Evolutionary conservation across 2,797 vertebrate species (phyloP).

Genomic region (Etheostoma nigrum): DNA sequence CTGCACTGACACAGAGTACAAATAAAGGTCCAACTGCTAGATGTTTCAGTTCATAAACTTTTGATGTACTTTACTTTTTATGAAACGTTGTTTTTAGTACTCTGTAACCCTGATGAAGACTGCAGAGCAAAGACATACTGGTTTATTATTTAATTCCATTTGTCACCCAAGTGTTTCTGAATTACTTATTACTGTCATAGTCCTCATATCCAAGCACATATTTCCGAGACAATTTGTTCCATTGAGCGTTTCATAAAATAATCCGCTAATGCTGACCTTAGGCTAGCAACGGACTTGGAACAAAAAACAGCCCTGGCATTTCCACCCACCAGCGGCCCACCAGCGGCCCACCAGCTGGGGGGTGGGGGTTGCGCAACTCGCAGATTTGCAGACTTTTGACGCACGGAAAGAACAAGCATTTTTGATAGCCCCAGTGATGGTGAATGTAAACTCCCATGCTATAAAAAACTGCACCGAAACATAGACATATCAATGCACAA

Average conservation of each 20-base stretch:
- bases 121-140: conserved; percentile 31
- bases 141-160: conserved; percentile 46
- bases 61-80: conserved; percentile 57
- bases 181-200: conserved; percentile 41
- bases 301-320: too few relatives aligned
- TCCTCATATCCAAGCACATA: conserved; percentile 33
- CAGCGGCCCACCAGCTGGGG: too few relatives aligned
- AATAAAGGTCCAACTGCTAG: conserved; percentile 53
- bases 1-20: conserved; percentile 55
- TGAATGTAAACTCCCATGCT: too few relatives aligned
- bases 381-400: too few relatives aligned
- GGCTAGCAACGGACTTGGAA: conserved; percentile 13
- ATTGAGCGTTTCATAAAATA: conserved; percentile 48
- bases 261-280: conserved; percentile 56
- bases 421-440: too few relatives aligned
- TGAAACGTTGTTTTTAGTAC: conserved; percentile 43
- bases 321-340: too few relatives aligned
- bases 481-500: too few relatives aligned
- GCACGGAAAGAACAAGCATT: too few relatives aligned
- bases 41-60: conserved; percentile 59
- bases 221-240: conserved; percentile 44
- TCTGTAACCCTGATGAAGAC: conserved; percentile 22
- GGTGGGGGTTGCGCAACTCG: too few relatives aligned
- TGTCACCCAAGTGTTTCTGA: conserved; percentile 44
- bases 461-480: too few relatives aligned